These are phyloP conservation scores for Apis cerana DNA, from an alignment of 1,140 invertebrate genomes.

Conservation along the genomic window DNA sequence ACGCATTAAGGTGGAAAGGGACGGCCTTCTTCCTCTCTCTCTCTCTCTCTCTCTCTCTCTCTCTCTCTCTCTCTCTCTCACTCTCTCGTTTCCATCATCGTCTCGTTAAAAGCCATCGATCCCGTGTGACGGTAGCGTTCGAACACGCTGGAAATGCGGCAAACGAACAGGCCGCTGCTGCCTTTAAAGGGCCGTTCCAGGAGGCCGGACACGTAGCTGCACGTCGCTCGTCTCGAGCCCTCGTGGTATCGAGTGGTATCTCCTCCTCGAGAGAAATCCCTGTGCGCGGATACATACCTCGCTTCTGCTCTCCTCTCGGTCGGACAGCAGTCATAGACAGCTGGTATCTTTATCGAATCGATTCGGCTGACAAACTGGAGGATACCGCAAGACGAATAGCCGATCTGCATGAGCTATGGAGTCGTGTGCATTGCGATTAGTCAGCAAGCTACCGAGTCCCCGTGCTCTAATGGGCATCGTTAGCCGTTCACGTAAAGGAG, in stretches of 20 bases:
- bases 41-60: slow-evolving; percentile 16
- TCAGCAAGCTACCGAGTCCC: slow-evolving; percentile 71
- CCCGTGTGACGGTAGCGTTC: slow-evolving; percentile 23
- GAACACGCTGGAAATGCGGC: slow-evolving; percentile 65
- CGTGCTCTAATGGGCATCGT: slow-evolving; percentile 80
- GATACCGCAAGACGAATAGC: slow-evolving; percentile 77
- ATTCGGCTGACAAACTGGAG: slow-evolving; percentile 79
- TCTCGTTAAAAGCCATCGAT: slow-evolving; percentile 65
- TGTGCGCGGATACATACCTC: neutral
- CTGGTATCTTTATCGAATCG: slow-evolving; percentile 79
- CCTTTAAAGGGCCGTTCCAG: slow-evolving; percentile 72
- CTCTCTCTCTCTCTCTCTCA: slow-evolving; percentile 8
- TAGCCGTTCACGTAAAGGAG: slow-evolving; percentile 71
- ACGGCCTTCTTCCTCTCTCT: neutral
- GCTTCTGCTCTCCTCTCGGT: slow-evolving; percentile 25
- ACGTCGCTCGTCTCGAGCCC: slow-evolving; percentile 40
- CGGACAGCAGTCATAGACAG: slow-evolving; percentile 69
- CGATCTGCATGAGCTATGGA: slow-evolving; percentile 78
- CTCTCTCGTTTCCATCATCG: slow-evolving; percentile 58
- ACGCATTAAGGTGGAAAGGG: slow-evolving; percentile 13
- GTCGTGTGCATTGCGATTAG: slow-evolving; percentile 77
- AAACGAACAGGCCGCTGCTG: slow-evolving; percentile 69
- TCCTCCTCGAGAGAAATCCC: slow-evolving; percentile 9
- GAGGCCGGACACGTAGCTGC: slow-evolving; percentile 27
- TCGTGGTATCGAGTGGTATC: slow-evolving; percentile 31